phyloP scores from a whole-genome alignment of 2,113 vertebrate species.

The Propithecus coquereli region DNA sequence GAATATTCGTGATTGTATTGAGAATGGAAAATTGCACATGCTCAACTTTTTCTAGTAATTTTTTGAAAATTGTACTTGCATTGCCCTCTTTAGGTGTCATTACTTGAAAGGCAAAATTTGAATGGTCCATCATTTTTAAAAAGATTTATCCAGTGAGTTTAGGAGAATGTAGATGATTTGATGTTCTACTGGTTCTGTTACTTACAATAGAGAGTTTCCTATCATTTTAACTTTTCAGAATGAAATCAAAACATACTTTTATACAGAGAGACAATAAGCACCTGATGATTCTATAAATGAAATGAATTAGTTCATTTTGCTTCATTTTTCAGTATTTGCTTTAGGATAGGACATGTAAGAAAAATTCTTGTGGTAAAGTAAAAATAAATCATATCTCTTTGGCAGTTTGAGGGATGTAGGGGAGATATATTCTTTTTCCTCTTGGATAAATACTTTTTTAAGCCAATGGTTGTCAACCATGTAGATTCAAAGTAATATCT shows the following conservation, averaged over 20 bases:
- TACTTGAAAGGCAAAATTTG: constrained; percentile 39
- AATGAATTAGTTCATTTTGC: not conserved
- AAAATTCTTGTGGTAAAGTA: not conserved
- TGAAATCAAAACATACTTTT: constrained; percentile 19
- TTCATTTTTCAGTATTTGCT: constrained; percentile 2
- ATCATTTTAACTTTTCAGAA: not conserved
- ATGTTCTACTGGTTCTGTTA: not conserved
- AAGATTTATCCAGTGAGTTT: not conserved
- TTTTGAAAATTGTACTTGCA: constrained; percentile 16
- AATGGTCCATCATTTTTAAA: not conserved
- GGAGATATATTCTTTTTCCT: not conserved
- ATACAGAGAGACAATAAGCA: not conserved
- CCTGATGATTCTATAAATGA: not conserved
- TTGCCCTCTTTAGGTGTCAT: not conserved
- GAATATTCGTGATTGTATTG: constrained; percentile 56
- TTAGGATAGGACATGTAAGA: not conserved
- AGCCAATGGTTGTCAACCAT: not conserved
- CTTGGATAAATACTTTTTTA: not conserved
- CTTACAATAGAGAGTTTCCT: not conserved
- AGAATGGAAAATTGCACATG: not conserved
- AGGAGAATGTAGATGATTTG: not conserved
- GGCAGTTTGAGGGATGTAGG: not conserved
- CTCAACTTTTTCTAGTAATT: constrained; percentile 29
- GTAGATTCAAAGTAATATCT: not conserved
- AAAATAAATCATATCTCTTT: not conserved